phyloP scores from a whole-genome alignment of 2,113 vertebrate species.

The Elachura formosa region DNA sequence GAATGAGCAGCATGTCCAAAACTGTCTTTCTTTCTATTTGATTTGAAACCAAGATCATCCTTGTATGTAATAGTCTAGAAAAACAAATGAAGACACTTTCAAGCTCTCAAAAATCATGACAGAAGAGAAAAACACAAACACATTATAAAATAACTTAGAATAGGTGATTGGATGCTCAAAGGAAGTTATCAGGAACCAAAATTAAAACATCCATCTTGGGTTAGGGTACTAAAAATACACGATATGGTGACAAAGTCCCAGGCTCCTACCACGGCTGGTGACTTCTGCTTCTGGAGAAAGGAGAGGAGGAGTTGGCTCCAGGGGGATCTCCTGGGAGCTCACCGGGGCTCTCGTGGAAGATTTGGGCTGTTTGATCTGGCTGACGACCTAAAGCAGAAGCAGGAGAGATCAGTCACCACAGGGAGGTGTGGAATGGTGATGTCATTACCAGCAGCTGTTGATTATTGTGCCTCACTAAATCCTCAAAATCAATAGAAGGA shows the following conservation, averaged over 20 bases:
- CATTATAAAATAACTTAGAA: not conserved
- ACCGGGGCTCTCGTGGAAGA: slow-evolving; percentile 49
- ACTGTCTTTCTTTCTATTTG: not conserved
- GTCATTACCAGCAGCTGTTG: not conserved
- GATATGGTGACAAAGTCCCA: not conserved
- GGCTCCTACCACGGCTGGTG: slow-evolving; percentile 69
- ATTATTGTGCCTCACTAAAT: not conserved
- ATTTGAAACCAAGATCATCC: not conserved
- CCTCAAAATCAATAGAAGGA: not conserved
- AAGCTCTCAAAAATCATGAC: not conserved
- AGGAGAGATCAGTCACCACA: not conserved
- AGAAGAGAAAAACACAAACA: not conserved
- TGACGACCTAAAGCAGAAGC: slow-evolving; percentile 63
- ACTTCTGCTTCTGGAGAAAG: slow-evolving; percentile 72
- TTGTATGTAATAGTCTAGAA: accelerated
- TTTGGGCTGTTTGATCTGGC: slow-evolving; percentile 65
- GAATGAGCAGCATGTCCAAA: not conserved
- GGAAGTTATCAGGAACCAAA: not conserved
- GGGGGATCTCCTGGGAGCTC: slow-evolving; percentile 54
- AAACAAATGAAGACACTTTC: not conserved
- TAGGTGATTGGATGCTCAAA: not conserved
- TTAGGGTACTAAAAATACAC: not conserved
- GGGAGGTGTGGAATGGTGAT: not conserved
- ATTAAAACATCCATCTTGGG: not conserved
- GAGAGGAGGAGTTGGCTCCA: slow-evolving; percentile 40